Base-by-base conservation (phyloP, 2,888 invertebrate species). In the Drosophila paramelanica region DNA sequence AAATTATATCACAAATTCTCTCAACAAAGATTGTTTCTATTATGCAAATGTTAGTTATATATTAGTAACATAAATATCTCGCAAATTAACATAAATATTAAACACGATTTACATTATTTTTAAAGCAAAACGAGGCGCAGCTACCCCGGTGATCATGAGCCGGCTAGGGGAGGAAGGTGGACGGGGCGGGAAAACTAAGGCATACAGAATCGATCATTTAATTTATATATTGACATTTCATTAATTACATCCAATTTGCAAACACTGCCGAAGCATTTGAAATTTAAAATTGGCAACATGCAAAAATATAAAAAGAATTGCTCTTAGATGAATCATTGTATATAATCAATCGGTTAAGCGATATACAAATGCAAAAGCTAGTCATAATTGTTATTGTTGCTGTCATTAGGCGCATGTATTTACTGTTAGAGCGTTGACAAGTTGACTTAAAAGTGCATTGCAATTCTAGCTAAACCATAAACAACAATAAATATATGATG, bases 381-480 rank as follows among this genome's bases (percentile, higher is more conserved):
- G 20, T 14, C 5, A 17, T n/a, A 17, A 23, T 10, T 31, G 31
- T 57, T 57, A 23, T 55, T 42, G 43, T 33, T 50, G 31, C 39
- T 42, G 47, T 17, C 38, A 47, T 43, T 50, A 20, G 49, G 20
- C 36, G n/a, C 25, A 27, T 36, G 17, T 60, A 47, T 76, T 85
- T 69, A 88, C 88, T 73, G 83, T 74, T 79, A 82, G 49, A 59
- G 51, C 61, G 61, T 33, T 71, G 51, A 84, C 77, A 67, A 78
- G 70, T 79, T 79, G 79, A 73, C 89, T 84, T 81, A 67, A 77
- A 87, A 87, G 81, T 88, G 88, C 89, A 83, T 83, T 69, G 68
- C 61, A 69, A 71, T 79, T 78, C 77, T 47, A 86, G 64, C 47
- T 69, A 67, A 60, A 61, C 70, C 52, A 74, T 68, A 79, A 67